Evolutionary conservation across 2,888 invertebrate species (phyloP), one percentile per base, ranked within the genome.

Genomic region (Polymixis flavicincta): DNA sequence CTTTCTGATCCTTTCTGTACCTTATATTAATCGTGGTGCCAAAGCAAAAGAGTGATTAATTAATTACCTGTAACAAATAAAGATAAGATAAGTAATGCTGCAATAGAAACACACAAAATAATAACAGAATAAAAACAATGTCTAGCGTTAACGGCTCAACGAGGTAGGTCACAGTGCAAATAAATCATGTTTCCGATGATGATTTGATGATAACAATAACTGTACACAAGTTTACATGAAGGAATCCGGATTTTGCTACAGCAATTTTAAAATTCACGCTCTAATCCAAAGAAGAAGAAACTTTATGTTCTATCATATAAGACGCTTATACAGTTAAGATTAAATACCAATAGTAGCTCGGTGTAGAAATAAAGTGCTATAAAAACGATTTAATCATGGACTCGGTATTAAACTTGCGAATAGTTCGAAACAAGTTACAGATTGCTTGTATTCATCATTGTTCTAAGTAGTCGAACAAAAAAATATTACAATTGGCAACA

Each of bases 331-430:
- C 25, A 59, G 0, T 72, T 42, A 45, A 74, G n/a, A n/a, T 50
- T 14, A 45, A 42, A 17, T 61, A 60, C 13, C 52, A 55, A 73
- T 70, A 66, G 52, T 32, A 48, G 54, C 13, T 71, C 37, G 0
- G 13, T 65, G 52, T 55, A 59, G 54, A 78, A 82, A 77, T 80
- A 76, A 82, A 86, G 75, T 82, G 80, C 73, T 84, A 90, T 82
- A 94, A 94, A 93, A 94, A 94, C 92, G 89, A 94, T 93, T 91
- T 94, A 94, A 94, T 94, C 85, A 93, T 88, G 92, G 89, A 88
- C 90, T 88, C 70, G 75, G 83, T 83, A 85, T 84, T 79, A 82
- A 88, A 85, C 87, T 85, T 85, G 78, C 70, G 83, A 88, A 85
- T 83, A 80, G 83, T 89, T 88, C 75, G 69, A 71, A 87, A 80